These are phyloP conservation scores for Drosophila biarmipes DNA, from an alignment of 1,140 invertebrate genomes.

Conservation along the genomic window DNA sequence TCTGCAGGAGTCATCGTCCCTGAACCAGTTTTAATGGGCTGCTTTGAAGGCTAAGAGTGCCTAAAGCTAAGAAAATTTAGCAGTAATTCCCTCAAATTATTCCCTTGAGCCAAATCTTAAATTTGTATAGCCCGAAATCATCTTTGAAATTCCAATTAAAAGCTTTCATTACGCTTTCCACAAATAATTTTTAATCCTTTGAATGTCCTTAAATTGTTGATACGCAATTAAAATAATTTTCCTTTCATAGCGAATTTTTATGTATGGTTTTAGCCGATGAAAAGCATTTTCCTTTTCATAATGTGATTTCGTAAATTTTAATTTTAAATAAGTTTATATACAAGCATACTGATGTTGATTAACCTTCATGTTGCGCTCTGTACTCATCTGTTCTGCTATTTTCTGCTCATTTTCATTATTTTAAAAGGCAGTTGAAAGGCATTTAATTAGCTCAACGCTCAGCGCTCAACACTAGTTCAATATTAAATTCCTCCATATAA, in stretches of 20 bases:
- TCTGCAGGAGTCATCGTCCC: neutral
- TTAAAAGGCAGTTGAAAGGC: neutral
- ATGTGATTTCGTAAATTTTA: constrained; percentile 2
- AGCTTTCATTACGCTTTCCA: neutral
- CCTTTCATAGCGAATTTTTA: neutral
- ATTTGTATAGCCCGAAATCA: neutral
- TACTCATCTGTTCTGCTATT: neutral
- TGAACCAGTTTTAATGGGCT: constrained; percentile 7
- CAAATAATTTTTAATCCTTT: neutral
- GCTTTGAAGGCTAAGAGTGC: constrained; percentile 2
- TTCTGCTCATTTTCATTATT: neutral
- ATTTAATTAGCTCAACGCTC: neutral
- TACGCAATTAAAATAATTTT: neutral
- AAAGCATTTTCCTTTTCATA: neutral
- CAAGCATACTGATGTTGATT: neutral
- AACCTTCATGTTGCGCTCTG: neutral
- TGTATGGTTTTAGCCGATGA: neutral
- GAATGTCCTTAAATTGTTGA: neutral
- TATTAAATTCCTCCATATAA: constrained; percentile 11
- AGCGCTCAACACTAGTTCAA: neutral
- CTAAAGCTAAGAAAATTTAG: too few species aligned
- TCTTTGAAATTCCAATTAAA: constrained; percentile 1
- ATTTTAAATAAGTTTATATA: neutral
- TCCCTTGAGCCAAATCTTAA: neutral
- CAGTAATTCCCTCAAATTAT: neutral